A percentile compares a stretch with the other conserved stretches of the same genome.
These are phyloP conservation scores for Pocillopora meandrina DNA, from an alignment of 92 coral and sea anemone genomes.

Conservation along the genomic window DNA sequence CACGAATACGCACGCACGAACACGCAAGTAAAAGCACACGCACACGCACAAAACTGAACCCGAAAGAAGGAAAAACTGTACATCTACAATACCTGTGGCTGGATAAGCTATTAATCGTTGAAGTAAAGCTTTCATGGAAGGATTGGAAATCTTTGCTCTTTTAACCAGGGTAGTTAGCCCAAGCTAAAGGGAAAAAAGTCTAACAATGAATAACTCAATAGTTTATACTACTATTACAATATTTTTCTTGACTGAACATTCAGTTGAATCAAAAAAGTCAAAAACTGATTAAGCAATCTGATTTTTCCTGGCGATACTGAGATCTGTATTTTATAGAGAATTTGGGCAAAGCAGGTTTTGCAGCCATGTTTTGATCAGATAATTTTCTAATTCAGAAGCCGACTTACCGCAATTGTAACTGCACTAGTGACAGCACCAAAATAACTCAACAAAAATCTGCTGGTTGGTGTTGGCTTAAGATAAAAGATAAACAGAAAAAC, in stretches of 20 bases:
- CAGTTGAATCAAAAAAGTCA: too few species aligned
- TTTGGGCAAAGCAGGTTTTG: neutral
- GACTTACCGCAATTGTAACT: slow-evolving; percentile 89
- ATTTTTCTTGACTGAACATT: too few species aligned
- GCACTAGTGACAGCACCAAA: slow-evolving; percentile 97
- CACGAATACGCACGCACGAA: too few species aligned
- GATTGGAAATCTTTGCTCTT: slow-evolving; percentile 74
- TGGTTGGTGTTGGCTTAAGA: slow-evolving; percentile 85
- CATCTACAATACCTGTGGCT: slow-evolving; percentile 74
- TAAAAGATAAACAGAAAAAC: neutral
- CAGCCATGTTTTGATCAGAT: neutral
- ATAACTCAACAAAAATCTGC: slow-evolving; percentile 87
- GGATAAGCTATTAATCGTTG: slow-evolving; percentile 96
- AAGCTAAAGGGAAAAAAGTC: slow-evolving; percentile 22
- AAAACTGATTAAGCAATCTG: too few species aligned
- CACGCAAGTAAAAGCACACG: too few species aligned
- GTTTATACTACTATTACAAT: too few species aligned
- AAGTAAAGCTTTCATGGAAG: slow-evolving; percentile 69
- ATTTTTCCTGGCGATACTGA: too few species aligned
- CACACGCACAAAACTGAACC: too few species aligned
- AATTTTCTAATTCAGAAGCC: neutral
- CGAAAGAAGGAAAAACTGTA: too few species aligned
- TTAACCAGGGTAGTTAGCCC: slow-evolving; percentile 86
- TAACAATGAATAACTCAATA: too few species aligned
- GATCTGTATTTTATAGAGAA: too few species aligned